phyloP scores from a whole-genome alignment of 53 echinoderm and acorn worm species.

The Crossaster papposus region DNA sequence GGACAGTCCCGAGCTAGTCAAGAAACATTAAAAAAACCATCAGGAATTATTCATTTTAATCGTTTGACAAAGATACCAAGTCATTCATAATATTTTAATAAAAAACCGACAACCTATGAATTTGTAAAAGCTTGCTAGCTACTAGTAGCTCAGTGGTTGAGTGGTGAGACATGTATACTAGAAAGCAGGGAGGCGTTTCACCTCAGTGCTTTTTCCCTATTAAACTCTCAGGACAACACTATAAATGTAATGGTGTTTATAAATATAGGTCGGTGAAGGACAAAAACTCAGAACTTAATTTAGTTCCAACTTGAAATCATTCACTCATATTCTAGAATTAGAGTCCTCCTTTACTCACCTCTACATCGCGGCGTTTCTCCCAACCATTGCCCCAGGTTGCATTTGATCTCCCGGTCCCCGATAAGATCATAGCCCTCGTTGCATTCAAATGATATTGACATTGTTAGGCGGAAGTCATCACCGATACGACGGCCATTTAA shows the following conservation, averaged over 20 bases:
- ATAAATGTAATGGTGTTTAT: too few relatives aligned
- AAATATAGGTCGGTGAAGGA: too few relatives aligned
- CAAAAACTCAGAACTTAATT: too few relatives aligned
- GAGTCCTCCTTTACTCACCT: background rate
- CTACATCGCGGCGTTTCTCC: background rate
- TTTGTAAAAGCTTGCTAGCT: too few relatives aligned
- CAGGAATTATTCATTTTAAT: background rate
- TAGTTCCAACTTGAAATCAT: too few relatives aligned
- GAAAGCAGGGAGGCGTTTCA: too few relatives aligned
- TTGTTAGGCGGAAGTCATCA: conserved; percentile 29
- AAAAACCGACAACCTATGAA: too few relatives aligned
- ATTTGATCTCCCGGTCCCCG: background rate
- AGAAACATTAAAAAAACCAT: background rate
- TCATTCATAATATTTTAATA: background rate
- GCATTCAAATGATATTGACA: conserved; percentile 35
- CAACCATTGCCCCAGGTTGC: conserved; percentile 24
- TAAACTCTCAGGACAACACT: too few relatives aligned
- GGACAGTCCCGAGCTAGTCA: conserved; percentile 16
- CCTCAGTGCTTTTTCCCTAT: too few relatives aligned
- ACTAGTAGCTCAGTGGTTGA: too few relatives aligned
- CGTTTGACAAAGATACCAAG: background rate
- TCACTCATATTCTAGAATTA: background rate
- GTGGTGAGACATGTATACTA: too few relatives aligned
- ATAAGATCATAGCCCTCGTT: conserved; percentile 20
- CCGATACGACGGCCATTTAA: conserved; percentile 17